These are phyloP conservation scores for Centropyge bicolor DNA, from an alignment of 2,797 vertebrate genomes.

Conservation along the genomic window DNA sequence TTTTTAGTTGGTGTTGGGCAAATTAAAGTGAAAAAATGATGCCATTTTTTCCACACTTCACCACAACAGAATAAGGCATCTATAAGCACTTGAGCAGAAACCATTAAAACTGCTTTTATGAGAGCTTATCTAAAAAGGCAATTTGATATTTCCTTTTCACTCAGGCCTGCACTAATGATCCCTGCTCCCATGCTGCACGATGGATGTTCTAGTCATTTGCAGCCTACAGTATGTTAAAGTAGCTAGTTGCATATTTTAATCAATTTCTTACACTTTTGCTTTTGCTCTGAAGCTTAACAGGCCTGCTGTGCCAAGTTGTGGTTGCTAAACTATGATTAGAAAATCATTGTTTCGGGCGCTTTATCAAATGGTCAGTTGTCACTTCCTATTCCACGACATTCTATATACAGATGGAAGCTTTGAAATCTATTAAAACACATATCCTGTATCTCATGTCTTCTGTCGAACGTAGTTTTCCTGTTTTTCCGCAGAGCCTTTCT, in stretches of 20 bases:
- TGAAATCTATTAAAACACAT: slow-evolving; percentile 20
- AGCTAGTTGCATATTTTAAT: background rate
- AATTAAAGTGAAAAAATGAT: background rate
- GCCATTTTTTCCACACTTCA: background rate
- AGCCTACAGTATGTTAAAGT: background rate
- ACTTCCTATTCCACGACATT: slow-evolving; percentile 18
- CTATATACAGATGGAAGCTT: slow-evolving; percentile 9
- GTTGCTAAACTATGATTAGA: background rate
- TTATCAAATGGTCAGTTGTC: background rate
- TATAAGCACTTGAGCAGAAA: background rate
- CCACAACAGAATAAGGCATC: background rate
- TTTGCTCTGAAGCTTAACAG: background rate
- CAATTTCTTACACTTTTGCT: background rate
- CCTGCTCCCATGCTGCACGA: no score
- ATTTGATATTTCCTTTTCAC: background rate
- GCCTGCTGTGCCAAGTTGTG: background rate
- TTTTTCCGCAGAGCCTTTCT: slow-evolving; percentile 18
- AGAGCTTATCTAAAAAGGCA: background rate
- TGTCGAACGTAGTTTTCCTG: slow-evolving; percentile 22
- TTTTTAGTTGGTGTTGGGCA: background rate
- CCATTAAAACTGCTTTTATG: background rate
- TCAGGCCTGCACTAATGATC: background rate
- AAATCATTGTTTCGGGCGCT: background rate
- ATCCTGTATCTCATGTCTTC: slow-evolving; percentile 28
- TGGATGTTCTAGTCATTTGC: background rate